These are phyloP conservation scores for Anthophora plumipes DNA, from an alignment of 2,888 invertebrate genomes.

Conservation along the genomic window DNA sequence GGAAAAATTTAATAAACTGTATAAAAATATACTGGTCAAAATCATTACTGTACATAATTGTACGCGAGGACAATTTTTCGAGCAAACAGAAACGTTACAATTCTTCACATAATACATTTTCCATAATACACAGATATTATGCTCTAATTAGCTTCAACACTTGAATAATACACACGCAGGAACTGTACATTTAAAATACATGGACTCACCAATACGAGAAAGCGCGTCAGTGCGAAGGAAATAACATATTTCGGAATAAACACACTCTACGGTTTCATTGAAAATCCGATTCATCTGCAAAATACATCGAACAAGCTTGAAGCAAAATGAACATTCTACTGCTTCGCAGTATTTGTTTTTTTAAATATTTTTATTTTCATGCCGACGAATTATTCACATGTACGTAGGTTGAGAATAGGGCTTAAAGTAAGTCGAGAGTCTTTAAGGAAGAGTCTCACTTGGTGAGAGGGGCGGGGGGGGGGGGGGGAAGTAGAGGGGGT, in stretches of 20 bases:
- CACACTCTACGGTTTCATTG: too few species aligned
- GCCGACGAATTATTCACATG: not conserved
- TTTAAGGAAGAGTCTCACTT: conserved; percentile 17
- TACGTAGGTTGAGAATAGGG: conserved; percentile 12
- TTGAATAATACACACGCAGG: not conserved
- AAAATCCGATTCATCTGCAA: not conserved
- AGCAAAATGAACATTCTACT: not conserved
- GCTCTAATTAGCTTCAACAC: not conserved
- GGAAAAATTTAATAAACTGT: too few species aligned
- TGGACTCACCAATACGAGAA: conserved; percentile 2
- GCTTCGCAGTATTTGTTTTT: not conserved
- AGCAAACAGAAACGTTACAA: too few species aligned
- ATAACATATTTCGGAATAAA: too few species aligned
- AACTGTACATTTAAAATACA: not conserved
- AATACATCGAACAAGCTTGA: not conserved
- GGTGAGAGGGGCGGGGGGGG: too few species aligned
- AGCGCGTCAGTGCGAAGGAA: too few species aligned
- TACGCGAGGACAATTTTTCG: not conserved
- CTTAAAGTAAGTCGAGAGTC: conserved; percentile 49
- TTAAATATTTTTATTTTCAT: not conserved
- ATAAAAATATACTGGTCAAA: not conserved
- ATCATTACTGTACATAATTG: not conserved
- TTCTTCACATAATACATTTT: too few species aligned
- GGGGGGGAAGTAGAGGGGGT: conserved; percentile 9
- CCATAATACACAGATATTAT: not conserved